phyloP scores from a whole-genome alignment of 37 sponge, comb jelly and placozoan genomes.

The Amphimedon queenslandica region DNA sequence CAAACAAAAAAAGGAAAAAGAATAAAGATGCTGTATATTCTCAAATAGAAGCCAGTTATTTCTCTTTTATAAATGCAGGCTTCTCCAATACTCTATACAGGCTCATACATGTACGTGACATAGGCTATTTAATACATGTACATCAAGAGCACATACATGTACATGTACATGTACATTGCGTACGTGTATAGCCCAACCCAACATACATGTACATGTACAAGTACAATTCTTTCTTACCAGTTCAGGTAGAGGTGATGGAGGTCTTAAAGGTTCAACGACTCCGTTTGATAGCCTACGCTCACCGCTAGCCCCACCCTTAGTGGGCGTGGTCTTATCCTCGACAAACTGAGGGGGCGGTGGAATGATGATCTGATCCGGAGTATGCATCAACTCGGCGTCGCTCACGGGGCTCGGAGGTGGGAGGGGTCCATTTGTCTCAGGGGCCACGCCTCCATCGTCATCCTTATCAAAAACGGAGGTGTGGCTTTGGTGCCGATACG shows the following conservation, averaged over 20 bases:
- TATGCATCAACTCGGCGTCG: slow-evolving; percentile 10
- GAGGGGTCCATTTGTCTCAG: slow-evolving; percentile 6
- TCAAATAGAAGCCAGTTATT: too few relatives aligned
- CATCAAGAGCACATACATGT: too few relatives aligned
- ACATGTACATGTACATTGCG: too few relatives aligned
- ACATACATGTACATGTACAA: too few relatives aligned
- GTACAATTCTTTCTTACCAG: slow-evolving; percentile 9
- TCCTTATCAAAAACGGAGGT: not conserved
- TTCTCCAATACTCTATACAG: too few relatives aligned
- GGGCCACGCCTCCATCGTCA: not conserved
- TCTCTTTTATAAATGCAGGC: too few relatives aligned
- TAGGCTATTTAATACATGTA: too few relatives aligned
- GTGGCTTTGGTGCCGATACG: not conserved
- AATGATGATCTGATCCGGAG: slow-evolving; percentile 37
- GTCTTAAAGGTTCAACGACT: not conserved
- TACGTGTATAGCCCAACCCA: too few relatives aligned
- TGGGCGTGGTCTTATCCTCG: not conserved
- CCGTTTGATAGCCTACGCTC: not conserved
- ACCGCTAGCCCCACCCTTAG: too few relatives aligned
- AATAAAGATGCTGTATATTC: too few relatives aligned
- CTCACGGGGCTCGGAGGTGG: slow-evolving; percentile 26
- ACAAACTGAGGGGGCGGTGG: slow-evolving; percentile 54
- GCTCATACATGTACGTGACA: too few relatives aligned
- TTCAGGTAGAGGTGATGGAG: slow-evolving; percentile 4
- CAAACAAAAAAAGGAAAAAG: too few relatives aligned